Percentiles rank a stretch among this genome's conserved stretches.
Conservation (phyloP, 2,797 vertebrate genomes). For the Octomys mimax region DNA sequence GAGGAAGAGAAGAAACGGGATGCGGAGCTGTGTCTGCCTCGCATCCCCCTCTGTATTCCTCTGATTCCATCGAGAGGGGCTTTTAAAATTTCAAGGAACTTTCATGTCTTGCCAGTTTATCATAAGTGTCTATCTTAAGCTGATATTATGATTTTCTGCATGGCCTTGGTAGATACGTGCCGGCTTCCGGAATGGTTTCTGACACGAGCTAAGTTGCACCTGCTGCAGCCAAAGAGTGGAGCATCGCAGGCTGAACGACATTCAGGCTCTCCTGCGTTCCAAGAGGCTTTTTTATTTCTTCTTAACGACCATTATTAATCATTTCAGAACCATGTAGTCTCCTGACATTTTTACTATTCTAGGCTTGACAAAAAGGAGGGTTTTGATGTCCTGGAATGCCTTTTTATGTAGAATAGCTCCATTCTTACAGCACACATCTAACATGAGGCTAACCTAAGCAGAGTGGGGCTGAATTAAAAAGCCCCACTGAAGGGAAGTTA, state of each 20-base stretch:
- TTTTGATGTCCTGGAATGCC: conserved; percentile 76
- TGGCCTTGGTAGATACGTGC: conserved; percentile 47
- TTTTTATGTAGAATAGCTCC: neutral
- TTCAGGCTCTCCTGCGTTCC: conserved; percentile 1
- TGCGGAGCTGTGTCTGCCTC: neutral
- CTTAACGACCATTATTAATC: conserved; percentile 77
- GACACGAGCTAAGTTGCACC: conserved; percentile 6
- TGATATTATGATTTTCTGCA: conserved; percentile 81
- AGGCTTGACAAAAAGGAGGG: conserved; percentile 69
- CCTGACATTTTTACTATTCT: conserved; percentile 75
- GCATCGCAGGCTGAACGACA: neutral
- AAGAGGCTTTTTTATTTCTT: conserved; percentile 53
- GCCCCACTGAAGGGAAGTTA: neutral
- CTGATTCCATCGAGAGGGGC: conserved; percentile 67
- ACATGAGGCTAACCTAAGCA: neutral
- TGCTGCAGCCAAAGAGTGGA: neutral
- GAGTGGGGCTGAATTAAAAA: conserved; percentile 6
- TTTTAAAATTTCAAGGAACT: conserved; percentile 80
- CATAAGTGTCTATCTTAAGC: conserved; percentile 82
- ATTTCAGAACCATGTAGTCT: conserved; percentile 58
- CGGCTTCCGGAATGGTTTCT: conserved; percentile 71
- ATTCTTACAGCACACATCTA: neutral
- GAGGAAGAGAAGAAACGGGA: neutral
- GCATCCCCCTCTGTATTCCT: conserved; percentile 40
- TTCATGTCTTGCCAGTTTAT: conserved; percentile 78